A percentile compares a stretch with the other conserved stretches of the same genome.
These are phyloP conservation scores for Manduca sexta DNA, from an alignment of 1,140 invertebrate genomes.

Conservation along the genomic window DNA sequence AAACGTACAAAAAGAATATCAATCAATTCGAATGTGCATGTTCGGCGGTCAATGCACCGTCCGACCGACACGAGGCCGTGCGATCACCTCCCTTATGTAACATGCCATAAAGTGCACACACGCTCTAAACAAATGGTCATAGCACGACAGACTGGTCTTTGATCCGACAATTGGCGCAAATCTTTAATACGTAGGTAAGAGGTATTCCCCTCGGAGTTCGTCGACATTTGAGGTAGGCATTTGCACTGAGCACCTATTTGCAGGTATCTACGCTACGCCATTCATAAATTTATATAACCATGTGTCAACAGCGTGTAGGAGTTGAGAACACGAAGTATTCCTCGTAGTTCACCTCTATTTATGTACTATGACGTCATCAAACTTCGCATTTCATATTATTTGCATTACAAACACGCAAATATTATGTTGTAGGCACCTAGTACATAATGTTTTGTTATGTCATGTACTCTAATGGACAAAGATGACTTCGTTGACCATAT, in stretches of 20 bases:
- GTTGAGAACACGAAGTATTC: not conserved
- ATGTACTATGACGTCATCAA: no score
- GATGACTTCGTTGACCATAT: not conserved
- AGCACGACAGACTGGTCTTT: conserved; percentile 38
- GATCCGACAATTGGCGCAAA: conserved; percentile 36
- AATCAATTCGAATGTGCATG: conserved; percentile 49
- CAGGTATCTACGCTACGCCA: conserved; percentile 9
- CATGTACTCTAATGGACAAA: no score
- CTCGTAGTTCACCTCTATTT: not conserved
- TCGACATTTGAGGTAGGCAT: conserved; percentile 13
- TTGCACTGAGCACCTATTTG: conserved; percentile 14
- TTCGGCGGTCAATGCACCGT: conserved; percentile 53
- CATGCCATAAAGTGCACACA: conserved; percentile 41
- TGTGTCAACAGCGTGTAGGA: not conserved
- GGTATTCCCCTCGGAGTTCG: conserved; percentile 9
- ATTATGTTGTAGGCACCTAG: no score
- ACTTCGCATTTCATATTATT: no score
- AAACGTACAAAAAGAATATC: conserved; percentile 18
- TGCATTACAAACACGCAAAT: no score
- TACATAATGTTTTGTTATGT: no score
- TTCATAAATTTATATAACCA: no score
- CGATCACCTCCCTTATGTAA: conserved; percentile 67
- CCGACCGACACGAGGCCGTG: conserved; percentile 58
- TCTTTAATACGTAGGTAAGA: conserved; percentile 8
- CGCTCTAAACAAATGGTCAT: conserved; percentile 36